Evolutionary conservation across 2,888 invertebrate genomes (phyloP), one percentile per base, ranked within the genome.

Genomic region (Arctia plantaginis): DNA sequence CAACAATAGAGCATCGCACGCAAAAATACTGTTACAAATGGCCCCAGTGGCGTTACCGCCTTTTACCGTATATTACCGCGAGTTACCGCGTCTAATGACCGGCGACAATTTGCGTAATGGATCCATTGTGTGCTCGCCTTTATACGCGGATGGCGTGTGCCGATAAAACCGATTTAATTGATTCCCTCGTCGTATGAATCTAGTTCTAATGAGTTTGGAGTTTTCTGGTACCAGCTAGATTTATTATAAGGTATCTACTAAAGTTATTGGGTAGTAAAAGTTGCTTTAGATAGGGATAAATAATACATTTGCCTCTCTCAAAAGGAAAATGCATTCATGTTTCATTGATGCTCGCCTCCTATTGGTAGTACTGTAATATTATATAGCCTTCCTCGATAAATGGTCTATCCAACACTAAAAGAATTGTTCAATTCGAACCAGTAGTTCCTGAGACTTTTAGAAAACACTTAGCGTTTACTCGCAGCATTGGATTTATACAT

Each of bases 91-190:
- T 78, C 89, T 92, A 91, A 93, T 91, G 91, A 91, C 87, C 85
- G 89, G 84, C 81, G 89, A 93, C 94, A 94, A 95, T 95, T 94
- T 94, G 90, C 90, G 92, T 95, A 95, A 95, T 95, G 94, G 93
- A 92, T 90, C 92, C 86, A 93, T 94, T 95, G 95, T 95, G 90
- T 83, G 82, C 76, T 84, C 87, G 87, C 81, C 91, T 93, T 94
- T 94, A 94, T 92, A 91, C 85, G 86, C 88, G 89, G 88, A 91
- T 95, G 89, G 94, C 94, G 94, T 94, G 94, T 88, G 88, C 82
- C 86, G 87, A 83, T 87, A 85, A n/a, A n/a, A 82, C 85, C 86
- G 80, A 85, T 88, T 87, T 91, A 92, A 92, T 93, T 92, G 90
- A 91, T 90, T 90, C 86, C 81, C 82, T 82, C 81, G 87, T 87